phyloP scores from a whole-genome alignment of 2,888 invertebrate species.

The Coelopa pilipes region DNA sequence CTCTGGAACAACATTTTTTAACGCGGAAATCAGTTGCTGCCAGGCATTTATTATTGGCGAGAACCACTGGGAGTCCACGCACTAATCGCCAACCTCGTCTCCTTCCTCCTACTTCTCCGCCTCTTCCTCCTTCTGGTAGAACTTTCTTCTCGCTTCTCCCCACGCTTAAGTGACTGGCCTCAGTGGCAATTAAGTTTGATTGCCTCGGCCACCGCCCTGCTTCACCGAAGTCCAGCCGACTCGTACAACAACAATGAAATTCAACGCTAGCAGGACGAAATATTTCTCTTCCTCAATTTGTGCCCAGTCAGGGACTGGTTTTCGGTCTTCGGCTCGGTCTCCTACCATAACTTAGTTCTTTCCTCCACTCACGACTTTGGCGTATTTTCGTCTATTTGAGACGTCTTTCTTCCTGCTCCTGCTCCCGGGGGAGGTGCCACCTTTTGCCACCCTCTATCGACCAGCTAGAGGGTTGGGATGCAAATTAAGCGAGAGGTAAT shows the following conservation, averaged over 20 bases:
- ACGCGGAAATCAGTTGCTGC: background rate
- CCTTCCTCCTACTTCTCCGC: background rate
- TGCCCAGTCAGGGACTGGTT: too few species aligned
- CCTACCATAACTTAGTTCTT: too few species aligned
- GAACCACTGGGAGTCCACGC: background rate
- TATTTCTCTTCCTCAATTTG: background rate
- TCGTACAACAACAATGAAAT: too few species aligned
- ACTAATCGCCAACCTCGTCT: background rate
- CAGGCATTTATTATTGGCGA: background rate
- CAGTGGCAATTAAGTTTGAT: conserved; percentile 32
- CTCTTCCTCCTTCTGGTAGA: background rate
- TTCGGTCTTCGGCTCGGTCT: too few species aligned
- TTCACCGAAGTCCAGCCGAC: too few species aligned
- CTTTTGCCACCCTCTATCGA: too few species aligned
- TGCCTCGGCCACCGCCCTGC: background rate
- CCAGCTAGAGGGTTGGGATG: too few species aligned
- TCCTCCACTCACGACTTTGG: too few species aligned
- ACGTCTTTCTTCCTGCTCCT: too few species aligned
- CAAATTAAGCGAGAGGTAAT: too few species aligned
- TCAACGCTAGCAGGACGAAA: background rate
- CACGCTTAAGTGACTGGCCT: conserved; percentile 12
- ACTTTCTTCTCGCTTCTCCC: conserved; percentile 11
- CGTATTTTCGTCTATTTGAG: too few species aligned
- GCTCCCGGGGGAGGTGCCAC: too few species aligned
- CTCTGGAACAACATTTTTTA: background rate